Conservation (phyloP, 2,888 invertebrate genomes). For the Tipula unca region DNA sequence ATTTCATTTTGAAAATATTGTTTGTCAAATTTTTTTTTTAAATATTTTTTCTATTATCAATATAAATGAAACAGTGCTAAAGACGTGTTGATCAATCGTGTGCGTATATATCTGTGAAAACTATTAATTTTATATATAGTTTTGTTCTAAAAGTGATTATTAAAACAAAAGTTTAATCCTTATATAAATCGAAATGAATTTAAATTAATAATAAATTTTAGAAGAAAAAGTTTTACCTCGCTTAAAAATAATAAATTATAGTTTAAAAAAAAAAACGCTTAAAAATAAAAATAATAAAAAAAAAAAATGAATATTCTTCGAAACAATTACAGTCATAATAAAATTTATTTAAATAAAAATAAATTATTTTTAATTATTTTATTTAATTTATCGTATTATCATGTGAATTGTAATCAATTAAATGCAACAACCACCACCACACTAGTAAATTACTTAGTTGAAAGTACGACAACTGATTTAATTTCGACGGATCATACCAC, state of each 20-base stretch:
- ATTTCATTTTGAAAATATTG: not conserved
- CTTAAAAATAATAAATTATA: not conserved
- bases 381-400: not conserved
- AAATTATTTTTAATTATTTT: not conserved
- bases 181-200: not conserved
- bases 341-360: not conserved
- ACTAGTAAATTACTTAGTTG: not conserved
- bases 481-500: not conserved
- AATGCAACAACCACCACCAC: not conserved
- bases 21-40: not conserved
- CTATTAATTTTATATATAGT: not conserved
- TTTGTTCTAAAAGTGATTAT: not conserved
- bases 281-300: not conserved
- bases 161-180: not conserved
- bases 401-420: not conserved
- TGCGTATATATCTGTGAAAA: not conserved
- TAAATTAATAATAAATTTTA: constrained; percentile 2
- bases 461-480: not conserved
- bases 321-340: not conserved
- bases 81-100: not conserved
- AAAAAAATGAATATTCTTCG: not conserved
- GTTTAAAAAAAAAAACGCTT: not conserved
- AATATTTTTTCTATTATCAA: not conserved
- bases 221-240: not conserved
- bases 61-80: not conserved